phyloP scores from a whole-genome alignment of 2,113 vertebrate genomes.

The Phalacrocorax brasilianus region DNA sequence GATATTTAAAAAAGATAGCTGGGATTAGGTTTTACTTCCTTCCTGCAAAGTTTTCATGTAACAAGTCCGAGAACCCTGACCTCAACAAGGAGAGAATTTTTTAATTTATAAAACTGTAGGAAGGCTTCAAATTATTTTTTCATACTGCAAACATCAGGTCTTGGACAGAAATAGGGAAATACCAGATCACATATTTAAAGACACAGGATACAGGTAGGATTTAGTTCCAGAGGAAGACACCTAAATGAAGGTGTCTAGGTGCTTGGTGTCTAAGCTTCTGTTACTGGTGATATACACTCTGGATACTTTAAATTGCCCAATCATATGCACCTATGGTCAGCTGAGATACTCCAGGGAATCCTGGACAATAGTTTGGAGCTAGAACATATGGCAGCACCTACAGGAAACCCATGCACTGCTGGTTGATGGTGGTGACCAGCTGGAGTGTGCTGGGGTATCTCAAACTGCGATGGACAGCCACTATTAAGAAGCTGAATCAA shows the following conservation, averaged over 20 bases:
- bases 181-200: not conserved
- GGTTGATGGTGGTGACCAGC: fast-evolving
- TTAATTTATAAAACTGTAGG: not conserved
- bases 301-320: not conserved
- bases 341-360: not conserved
- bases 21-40: not conserved
- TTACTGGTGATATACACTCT: not conserved
- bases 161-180: not conserved
- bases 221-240: not conserved
- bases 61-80: not conserved
- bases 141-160: not conserved
- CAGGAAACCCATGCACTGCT: fast-evolving
- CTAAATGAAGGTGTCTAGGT: not conserved
- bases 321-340: not conserved
- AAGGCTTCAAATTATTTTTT: not conserved
- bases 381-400: not conserved
- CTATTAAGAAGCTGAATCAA: not conserved
- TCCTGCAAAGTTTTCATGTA: not conserved
- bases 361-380: not conserved
- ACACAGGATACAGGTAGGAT: not conserved
- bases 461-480: not conserved
- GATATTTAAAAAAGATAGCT: not conserved
- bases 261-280: not conserved
- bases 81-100: not conserved
- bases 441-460: not conserved